Evolutionary conservation across 2,888 invertebrate species (phyloP).

Genomic region (Eupeodes latifasciatus): DNA sequence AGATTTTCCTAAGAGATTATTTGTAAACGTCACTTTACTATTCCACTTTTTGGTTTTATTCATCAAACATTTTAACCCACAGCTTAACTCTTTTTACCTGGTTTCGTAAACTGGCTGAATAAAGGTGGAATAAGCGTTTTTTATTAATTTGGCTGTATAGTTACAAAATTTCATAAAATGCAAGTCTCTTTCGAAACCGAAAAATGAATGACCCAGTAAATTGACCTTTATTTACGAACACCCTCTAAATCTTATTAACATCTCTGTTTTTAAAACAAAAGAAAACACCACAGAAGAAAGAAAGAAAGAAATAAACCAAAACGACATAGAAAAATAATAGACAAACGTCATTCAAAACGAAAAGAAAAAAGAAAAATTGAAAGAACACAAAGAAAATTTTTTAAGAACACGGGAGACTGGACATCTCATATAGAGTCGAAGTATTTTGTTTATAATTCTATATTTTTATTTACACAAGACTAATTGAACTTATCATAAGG

Average conservation of each 20-base stretch:
- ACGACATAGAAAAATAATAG: neutral
- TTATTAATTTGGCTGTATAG: too few relatives aligned
- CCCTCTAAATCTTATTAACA: neutral
- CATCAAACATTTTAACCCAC: too few relatives aligned
- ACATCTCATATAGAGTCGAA: neutral
- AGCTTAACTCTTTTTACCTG: too few relatives aligned
- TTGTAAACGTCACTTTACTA: too few relatives aligned
- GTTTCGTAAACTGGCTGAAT: too few relatives aligned
- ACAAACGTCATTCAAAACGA: slow-evolving; percentile 28
- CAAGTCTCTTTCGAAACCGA: too few relatives aligned
- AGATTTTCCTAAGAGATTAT: too few relatives aligned
- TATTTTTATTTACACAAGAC: neutral
- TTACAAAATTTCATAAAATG: too few relatives aligned
- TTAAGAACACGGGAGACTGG: slow-evolving; percentile 19
- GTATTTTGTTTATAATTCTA: slow-evolving; percentile 38
- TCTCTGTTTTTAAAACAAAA: neutral
- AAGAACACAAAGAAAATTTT: slow-evolving; percentile 48
- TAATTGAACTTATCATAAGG: neutral
- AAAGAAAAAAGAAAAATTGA: slow-evolving; percentile 26
- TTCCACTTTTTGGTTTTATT: too few relatives aligned
- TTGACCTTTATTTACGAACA: neutral
- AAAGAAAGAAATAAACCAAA: neutral
- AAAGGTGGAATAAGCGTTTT: too few relatives aligned
- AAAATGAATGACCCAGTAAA: too few relatives aligned
- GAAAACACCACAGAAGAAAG: neutral